These are phyloP conservation scores for Pterostichus madidus DNA, from an alignment of 2,888 invertebrate species.

Conservation along the genomic window DNA sequence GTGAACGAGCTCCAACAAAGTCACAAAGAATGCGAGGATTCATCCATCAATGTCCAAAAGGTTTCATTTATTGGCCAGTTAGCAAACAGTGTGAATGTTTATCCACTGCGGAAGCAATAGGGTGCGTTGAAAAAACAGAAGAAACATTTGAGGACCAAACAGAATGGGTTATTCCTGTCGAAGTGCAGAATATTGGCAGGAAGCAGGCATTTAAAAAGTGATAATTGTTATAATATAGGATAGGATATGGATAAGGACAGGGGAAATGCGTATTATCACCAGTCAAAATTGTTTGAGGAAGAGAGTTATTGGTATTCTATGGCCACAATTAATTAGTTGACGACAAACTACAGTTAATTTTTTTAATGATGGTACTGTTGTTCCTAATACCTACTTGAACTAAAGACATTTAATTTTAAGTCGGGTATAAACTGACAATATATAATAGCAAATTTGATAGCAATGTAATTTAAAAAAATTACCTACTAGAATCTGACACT, in stretches of 20 bases:
- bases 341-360: no score
- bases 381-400: no score
- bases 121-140: constrained; percentile 78
- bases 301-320: not conserved
- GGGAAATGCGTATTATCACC: constrained; percentile 33
- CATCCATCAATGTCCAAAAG: constrained; percentile 88
- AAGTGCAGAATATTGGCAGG: constrained; percentile 73
- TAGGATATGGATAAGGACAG: constrained; percentile 1
- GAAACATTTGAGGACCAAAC: constrained; percentile 70
- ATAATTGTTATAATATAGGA: not conserved
- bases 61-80: constrained; percentile 87
- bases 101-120: constrained; percentile 81
- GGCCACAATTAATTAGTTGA: no score
- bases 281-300: constrained; percentile 3
- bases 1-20: constrained; percentile 78
- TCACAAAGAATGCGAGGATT: constrained; percentile 82
- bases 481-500: no score
- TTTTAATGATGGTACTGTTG: no score
- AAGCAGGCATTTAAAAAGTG: not conserved
- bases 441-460: no score
- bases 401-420: no score
- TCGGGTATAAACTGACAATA: no score
- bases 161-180: constrained; percentile 81
- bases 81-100: constrained; percentile 87
- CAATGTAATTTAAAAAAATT: no score